These are phyloP conservation scores for Tamandua tetradactyla DNA, from an alignment of 2,797 vertebrate species.

Conservation along the genomic window DNA sequence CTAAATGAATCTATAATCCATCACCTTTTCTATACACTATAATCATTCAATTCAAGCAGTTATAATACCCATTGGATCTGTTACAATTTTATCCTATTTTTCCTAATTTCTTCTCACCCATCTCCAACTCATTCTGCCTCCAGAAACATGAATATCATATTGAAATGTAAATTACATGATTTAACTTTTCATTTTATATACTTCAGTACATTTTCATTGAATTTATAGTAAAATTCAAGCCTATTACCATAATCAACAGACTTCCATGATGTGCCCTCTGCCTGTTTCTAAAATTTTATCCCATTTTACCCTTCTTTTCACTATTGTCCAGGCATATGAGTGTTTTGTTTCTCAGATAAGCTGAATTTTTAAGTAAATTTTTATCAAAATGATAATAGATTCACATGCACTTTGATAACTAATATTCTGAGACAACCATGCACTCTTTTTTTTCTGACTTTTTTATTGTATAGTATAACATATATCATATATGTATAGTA, in stretches of 20 bases:
- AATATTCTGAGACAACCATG: not conserved
- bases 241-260: not conserved
- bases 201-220: not conserved
- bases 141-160: not conserved
- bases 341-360: not conserved
- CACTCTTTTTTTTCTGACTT: too few relatives aligned
- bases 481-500: too few relatives aligned
- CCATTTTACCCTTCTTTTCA: not conserved
- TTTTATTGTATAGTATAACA: too few relatives aligned
- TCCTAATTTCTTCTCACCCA: not conserved
- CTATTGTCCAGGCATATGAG: not conserved
- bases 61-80: not conserved
- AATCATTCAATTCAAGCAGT: not conserved
- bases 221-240: not conserved
- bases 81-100: not conserved
- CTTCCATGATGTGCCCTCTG: not conserved
- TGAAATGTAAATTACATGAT: not conserved
- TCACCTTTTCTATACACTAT: not conserved
- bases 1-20: not conserved
- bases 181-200: not conserved
- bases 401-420: not conserved
- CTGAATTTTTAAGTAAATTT: not conserved
- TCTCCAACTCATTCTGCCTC: not conserved
- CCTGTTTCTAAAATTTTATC: not conserved
- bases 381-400: not conserved